phyloP scores from a whole-genome alignment of 2,888 invertebrate species.

The Cyclophora punctaria region DNA sequence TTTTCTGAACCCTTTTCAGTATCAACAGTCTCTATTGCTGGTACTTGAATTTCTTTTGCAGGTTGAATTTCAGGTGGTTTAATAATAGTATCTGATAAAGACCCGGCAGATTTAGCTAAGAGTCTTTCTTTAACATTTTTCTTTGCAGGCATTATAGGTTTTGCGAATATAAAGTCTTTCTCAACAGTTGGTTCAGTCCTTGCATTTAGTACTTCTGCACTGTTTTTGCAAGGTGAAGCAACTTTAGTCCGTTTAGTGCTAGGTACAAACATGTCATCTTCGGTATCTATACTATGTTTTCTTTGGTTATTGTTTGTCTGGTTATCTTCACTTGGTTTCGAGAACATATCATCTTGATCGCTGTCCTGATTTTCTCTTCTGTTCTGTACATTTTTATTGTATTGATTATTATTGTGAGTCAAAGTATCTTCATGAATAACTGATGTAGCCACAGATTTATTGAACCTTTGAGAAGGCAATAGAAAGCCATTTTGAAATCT shows the following conservation, averaged over 20 bases:
- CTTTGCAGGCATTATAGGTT: conserved; percentile 38
- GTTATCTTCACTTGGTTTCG: conserved; percentile 20
- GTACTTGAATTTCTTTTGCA: conserved; percentile 4
- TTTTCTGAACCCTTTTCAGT: conserved; percentile 4
- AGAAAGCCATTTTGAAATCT: conserved; percentile 42
- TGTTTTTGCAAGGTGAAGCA: conserved; percentile 24
- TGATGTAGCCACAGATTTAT: conserved; percentile 29
- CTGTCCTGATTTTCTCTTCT: conserved; percentile 18
- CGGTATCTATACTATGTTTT: conserved; percentile 28
- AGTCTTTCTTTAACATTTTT: conserved; percentile 33
- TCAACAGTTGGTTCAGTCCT: conserved; percentile 6
- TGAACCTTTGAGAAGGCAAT: conserved; percentile 51
- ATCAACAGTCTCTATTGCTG: conserved; percentile 15
- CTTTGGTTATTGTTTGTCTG: conserved; percentile 14
- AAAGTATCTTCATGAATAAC: conserved; percentile 28
- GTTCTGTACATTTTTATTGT: conserved; percentile 6
- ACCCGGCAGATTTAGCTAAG: conserved; percentile 32
- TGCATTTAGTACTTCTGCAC: conserved; percentile 4
- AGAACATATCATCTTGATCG: conserved; percentile 42
- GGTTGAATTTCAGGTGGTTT: conserved; percentile 2
- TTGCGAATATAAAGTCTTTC: conserved; percentile 42
- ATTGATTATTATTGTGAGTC: conserved; percentile 9
- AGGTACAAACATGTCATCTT: conserved; percentile 22
- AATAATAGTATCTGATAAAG: conserved; percentile 17
- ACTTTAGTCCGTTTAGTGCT: conserved; percentile 32